Evolutionary conservation across 2,113 vertebrate genomes (phyloP).

Genomic region (Periophthalmodon schlosseri): DNA sequence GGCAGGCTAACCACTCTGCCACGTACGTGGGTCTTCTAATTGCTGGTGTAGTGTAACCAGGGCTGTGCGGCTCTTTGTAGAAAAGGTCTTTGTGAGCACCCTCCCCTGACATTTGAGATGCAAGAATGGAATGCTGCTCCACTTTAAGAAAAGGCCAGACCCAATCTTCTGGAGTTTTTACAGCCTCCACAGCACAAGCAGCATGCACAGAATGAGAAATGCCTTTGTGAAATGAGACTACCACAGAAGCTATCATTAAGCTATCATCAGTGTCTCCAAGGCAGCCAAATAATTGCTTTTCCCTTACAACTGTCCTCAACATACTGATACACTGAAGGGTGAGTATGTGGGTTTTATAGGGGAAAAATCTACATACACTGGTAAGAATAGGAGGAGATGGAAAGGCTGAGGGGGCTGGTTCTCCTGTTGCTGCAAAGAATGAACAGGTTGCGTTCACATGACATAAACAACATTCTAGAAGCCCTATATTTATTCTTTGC

Average conservation of each 20-base stretch:
- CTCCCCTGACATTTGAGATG: slow-evolving; percentile 5
- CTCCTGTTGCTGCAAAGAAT: no score
- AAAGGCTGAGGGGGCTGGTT: no score
- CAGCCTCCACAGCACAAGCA: not conserved
- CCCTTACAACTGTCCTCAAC: not conserved
- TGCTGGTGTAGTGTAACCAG: not conserved
- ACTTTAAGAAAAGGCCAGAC: not conserved
- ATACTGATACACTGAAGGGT: not conserved
- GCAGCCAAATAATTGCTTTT: not conserved
- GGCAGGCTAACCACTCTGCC: no score
- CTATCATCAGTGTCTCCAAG: not conserved
- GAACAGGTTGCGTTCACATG: no score
- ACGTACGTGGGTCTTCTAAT: no score
- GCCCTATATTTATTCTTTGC: no score
- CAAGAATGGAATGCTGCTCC: not conserved
- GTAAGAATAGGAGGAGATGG: no score
- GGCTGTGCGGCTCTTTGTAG: not conserved
- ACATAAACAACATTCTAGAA: no score
- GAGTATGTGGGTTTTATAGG: not conserved
- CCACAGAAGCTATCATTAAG: not conserved
- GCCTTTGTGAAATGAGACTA: not conserved
- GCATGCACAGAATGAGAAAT: not conserved
- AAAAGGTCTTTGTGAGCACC: not conserved
- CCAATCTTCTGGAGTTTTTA: not conserved
- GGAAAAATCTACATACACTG: no score